Evolutionary conservation across 2,797 vertebrate genomes (phyloP).

Genomic region (Enoplosus armatus): DNA sequence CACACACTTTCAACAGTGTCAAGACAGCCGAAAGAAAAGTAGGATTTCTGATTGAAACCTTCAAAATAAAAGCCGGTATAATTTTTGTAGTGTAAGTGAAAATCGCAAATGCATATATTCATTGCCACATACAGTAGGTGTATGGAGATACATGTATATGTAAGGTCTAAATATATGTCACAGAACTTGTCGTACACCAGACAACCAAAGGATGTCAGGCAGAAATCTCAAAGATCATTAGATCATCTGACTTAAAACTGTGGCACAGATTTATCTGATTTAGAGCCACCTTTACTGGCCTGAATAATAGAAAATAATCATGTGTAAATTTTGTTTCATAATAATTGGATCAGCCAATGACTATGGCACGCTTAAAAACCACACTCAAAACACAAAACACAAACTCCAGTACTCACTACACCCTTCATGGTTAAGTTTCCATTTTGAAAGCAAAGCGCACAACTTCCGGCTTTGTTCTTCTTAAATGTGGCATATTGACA

Average conservation of each 20-base stretch:
- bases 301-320: background rate
- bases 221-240: background rate
- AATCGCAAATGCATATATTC: background rate
- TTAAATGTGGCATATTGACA: background rate
- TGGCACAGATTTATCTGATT: background rate
- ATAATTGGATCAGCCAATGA: background rate
- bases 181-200: background rate
- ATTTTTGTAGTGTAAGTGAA: background rate
- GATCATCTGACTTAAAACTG: background rate
- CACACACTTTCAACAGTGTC: background rate
- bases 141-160: background rate
- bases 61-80: slow-evolving; percentile 44
- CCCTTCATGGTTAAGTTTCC: fast-evolving
- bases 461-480: slow-evolving; percentile 13
- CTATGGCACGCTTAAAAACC: background rate
- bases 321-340: background rate
- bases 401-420: background rate
- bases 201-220: background rate
- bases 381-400: background rate
- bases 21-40: background rate
- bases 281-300: background rate
- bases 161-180: background rate
- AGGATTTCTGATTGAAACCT: background rate
- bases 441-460: background rate
- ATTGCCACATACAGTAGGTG: background rate